Conservation (phyloP, 2,888 invertebrate genomes). For the Plagodis pulveraria region DNA sequence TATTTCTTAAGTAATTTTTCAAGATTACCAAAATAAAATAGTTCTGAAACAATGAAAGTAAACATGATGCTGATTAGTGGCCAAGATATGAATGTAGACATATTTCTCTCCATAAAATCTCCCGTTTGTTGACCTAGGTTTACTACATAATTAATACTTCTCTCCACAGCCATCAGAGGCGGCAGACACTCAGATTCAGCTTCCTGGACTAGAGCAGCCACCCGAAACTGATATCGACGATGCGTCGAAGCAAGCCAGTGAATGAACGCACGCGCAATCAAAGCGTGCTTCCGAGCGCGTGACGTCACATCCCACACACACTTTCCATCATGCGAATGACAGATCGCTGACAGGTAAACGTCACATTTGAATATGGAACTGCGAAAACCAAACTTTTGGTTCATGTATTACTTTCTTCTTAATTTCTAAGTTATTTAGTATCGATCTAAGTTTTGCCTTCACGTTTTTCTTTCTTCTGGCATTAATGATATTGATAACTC, state of each 20-base stretch:
- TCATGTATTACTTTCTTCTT: conserved; percentile 1
- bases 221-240: conserved; percentile 75
- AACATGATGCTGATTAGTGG: too few relatives aligned
- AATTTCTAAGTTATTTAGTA: background rate
- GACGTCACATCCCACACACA: conserved; percentile 11
- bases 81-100: too few relatives aligned
- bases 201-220: conserved; percentile 87
- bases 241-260: conserved; percentile 57
- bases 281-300: conserved; percentile 12
- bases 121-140: too few relatives aligned
- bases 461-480: background rate
- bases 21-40: too few relatives aligned
- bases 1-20: too few relatives aligned
- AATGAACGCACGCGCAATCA: conserved; percentile 38
- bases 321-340: conserved; percentile 25
- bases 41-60: too few relatives aligned
- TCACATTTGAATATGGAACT: conserved; percentile 6
- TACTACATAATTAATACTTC: too few relatives aligned
- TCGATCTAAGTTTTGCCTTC: background rate
- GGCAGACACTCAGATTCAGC: conserved; percentile 91
- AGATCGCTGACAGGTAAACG: conserved; percentile 24
- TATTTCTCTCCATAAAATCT: too few relatives aligned
- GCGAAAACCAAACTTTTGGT: background rate
- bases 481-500: background rate
- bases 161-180: conserved; percentile 89